Evolutionary conservation across 1,140 invertebrate genomes (phyloP).

Genomic region (Stegodyphus dumicola): DNA sequence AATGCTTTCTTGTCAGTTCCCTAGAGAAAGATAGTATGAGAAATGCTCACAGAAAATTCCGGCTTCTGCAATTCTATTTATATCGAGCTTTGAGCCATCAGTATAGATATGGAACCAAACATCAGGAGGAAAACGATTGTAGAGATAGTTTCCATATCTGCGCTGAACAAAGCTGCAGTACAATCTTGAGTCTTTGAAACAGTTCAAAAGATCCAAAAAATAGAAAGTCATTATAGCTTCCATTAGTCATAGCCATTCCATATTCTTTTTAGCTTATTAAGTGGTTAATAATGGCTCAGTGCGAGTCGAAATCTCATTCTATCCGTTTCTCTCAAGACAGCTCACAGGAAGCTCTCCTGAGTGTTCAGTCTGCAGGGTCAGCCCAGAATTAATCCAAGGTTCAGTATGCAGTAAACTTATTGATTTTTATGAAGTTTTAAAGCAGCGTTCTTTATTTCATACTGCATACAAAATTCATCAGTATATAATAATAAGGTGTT

Average conservation of each 20-base stretch:
- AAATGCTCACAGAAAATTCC: slow-evolving; percentile 7
- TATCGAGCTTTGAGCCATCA: not conserved
- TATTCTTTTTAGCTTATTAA: not conserved
- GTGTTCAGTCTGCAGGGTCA: not conserved
- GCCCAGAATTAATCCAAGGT: not conserved
- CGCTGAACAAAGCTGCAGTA: not conserved
- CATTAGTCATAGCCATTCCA: too few relatives aligned
- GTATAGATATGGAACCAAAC: not conserved
- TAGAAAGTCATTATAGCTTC: not conserved
- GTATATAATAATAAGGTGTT: not conserved
- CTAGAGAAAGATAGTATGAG: not conserved
- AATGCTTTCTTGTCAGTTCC: not conserved
- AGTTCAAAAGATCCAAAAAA: not conserved
- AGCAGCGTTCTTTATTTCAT: not conserved
- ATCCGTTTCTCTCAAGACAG: not conserved
- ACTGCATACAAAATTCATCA: not conserved
- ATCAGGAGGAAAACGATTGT: not conserved
- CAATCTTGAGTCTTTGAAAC: slow-evolving; percentile 1
- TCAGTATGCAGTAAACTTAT: not conserved
- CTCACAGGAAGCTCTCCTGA: not conserved
- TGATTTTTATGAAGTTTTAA: not conserved
- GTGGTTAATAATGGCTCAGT: not conserved
- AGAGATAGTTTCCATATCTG: not conserved
- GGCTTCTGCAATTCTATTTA: not conserved
- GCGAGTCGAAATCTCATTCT: not conserved